Evolutionary conservation across 2,888 invertebrate species (phyloP), one percentile per base, ranked within the genome.

Genomic region (Hypomecis atomaria): DNA sequence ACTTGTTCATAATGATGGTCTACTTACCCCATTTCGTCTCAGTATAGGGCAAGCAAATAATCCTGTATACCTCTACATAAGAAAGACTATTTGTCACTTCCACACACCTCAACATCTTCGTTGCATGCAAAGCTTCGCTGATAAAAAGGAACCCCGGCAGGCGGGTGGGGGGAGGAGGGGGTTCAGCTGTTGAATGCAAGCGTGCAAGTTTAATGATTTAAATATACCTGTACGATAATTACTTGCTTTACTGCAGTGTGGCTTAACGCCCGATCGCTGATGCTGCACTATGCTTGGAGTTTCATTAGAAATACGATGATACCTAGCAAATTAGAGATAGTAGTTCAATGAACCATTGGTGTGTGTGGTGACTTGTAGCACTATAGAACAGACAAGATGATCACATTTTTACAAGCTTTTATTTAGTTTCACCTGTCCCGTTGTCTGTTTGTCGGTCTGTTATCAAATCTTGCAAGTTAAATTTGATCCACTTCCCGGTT

Each of bases 141-240:
- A 56, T 56, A 56, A 56, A 56, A 56, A 47, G 56, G 55, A 55
- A 9, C 36, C 38, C 13, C 23, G 38, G 13, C 13, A 33, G 40
- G 33, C 38, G 47, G 36, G 56, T 9, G 33, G 47, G n/a, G 33
- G 40, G 52, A 9, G 52, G 23, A 37, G 56, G 38, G 38, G 47
- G 38, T 47, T 38, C 38, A 50, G 58, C 58, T 59, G 58, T 50
- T 50, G 50, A 49, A 59, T 59, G 49, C 49, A 50, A 13, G 38
- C 47, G 43, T 50, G 42, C 59, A 59, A 59, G 50, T 50, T 58
- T 58, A 50, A 59, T 37, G 43, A 42, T 59, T 59, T 59, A 37
- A 58, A 59, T 59, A 50, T 45, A 44, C 44, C 11, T 55, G 45
- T 37, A 47, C 56, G 47, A 56, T 56, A 56, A 56, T 56, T 37